phyloP scores from a whole-genome alignment of 2,797 vertebrate genomes.

The Tauraco hartlaubi region DNA sequence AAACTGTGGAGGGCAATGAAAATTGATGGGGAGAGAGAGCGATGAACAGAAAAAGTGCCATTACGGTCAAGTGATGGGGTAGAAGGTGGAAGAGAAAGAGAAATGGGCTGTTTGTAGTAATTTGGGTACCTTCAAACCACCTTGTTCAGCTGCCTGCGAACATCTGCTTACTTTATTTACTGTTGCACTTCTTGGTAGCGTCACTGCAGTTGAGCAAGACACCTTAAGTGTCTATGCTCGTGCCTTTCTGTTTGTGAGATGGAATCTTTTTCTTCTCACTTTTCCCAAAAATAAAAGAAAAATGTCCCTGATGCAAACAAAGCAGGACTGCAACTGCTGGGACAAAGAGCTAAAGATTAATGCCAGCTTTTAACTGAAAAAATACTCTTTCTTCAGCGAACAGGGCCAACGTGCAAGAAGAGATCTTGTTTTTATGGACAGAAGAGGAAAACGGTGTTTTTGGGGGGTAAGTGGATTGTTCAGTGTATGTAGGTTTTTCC shows the following conservation, averaged over 20 bases:
- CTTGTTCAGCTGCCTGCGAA: constrained; percentile 36
- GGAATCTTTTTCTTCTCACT: not conserved
- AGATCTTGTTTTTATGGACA: not conserved
- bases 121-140: constrained; percentile 50
- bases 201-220: not conserved
- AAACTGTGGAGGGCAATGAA: constrained; percentile 79
- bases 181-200: not conserved
- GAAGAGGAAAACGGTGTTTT: not conserved
- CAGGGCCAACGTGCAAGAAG: not conserved
- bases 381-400: not conserved
- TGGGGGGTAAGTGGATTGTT: not conserved
- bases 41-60: constrained; percentile 75
- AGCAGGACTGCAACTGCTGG: not conserved
- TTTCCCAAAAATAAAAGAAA: not conserved
- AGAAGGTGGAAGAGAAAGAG: constrained; percentile 52
- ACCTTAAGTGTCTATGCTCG: not conserved
- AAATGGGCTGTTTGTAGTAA: constrained; percentile 44
- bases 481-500: not conserved
- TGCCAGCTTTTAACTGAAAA: not conserved
- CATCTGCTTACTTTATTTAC: constrained; percentile 44
- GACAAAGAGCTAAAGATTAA: not conserved
- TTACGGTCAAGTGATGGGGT: constrained; percentile 71
- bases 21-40: constrained; percentile 77
- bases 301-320: not conserved
- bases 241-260: not conserved